Evolutionary conservation across 1,140 invertebrate species (phyloP).

Genomic region (Neodiprion pinetum): DNA sequence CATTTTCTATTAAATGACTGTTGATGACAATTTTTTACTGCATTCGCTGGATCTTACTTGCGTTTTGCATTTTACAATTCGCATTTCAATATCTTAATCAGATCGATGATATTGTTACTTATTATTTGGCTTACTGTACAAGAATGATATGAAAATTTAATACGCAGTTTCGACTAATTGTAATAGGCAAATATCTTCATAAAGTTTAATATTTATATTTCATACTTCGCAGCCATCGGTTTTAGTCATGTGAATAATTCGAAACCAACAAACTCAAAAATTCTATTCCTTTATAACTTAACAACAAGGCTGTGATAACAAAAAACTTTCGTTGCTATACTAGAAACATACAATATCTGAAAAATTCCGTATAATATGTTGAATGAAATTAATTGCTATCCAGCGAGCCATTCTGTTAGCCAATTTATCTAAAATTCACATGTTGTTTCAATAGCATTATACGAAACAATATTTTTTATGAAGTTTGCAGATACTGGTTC

Average conservation of each 20-base stretch:
- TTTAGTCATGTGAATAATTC: too few species aligned
- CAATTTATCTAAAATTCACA: too few species aligned
- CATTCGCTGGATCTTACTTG: background rate
- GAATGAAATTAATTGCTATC: too few species aligned
- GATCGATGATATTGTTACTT: background rate
- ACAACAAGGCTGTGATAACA: background rate
- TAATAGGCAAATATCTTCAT: background rate
- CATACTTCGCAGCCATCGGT: too few species aligned
- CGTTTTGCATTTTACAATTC: background rate
- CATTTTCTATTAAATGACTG: background rate
- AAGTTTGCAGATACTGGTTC: too few species aligned
- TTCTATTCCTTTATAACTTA: conserved; percentile 15
- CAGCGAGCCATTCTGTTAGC: too few species aligned
- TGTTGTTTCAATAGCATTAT: too few species aligned
- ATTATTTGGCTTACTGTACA: conserved; percentile 3
- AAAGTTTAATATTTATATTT: conserved; percentile 2
- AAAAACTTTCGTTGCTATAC: too few species aligned
- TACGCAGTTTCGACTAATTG: conserved; percentile 12
- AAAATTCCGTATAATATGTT: too few species aligned
- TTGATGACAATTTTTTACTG: background rate
- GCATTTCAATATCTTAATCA: conserved; percentile 9
- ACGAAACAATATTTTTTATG: too few species aligned
- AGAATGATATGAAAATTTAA: conserved; percentile 6
- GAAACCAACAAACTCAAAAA: background rate
- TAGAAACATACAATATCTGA: too few species aligned